Conservation (phyloP, 2,888 invertebrate genomes). For the Margaritifera margaritifera region DNA sequence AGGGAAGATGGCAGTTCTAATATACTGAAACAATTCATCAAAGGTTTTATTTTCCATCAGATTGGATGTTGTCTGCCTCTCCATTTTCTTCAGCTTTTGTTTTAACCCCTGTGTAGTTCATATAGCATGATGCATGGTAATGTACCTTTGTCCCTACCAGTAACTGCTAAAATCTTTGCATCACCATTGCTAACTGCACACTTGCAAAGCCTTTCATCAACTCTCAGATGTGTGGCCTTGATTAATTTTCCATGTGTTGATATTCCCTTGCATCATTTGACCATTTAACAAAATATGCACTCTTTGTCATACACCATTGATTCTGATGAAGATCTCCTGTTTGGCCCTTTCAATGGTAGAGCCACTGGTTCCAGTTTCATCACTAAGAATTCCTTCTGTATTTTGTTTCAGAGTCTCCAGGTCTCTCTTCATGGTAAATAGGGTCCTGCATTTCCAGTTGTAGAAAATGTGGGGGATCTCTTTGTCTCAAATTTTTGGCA, state of each 20-base stretch:
- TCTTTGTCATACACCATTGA: background rate
- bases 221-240: conserved; percentile 3
- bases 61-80: no score
- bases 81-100: no score
- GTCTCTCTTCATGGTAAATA: conserved; percentile 4
- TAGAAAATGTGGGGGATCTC: no score
- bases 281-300: conserved; percentile 1
- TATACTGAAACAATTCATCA: conserved; percentile 7
- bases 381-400: background rate
- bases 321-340: conserved; percentile 2
- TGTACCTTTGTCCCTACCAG: background rate
- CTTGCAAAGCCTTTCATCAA: conserved; percentile 4
- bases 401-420: conserved; percentile 3
- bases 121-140: background rate
- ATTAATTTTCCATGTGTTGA: conserved; percentile 3
- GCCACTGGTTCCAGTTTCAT: no score
- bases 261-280: conserved; percentile 4
- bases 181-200: conserved; percentile 2
- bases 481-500: no score
- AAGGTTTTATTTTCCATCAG: conserved; percentile 4
- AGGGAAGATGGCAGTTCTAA: conserved; percentile 5
- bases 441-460: no score
- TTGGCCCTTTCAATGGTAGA: background rate
- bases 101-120: background rate
- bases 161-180: background rate